These are phyloP conservation scores for Hipparchia sbordonii DNA, from an alignment of 2,888 invertebrate genomes.

Conservation along the genomic window DNA sequence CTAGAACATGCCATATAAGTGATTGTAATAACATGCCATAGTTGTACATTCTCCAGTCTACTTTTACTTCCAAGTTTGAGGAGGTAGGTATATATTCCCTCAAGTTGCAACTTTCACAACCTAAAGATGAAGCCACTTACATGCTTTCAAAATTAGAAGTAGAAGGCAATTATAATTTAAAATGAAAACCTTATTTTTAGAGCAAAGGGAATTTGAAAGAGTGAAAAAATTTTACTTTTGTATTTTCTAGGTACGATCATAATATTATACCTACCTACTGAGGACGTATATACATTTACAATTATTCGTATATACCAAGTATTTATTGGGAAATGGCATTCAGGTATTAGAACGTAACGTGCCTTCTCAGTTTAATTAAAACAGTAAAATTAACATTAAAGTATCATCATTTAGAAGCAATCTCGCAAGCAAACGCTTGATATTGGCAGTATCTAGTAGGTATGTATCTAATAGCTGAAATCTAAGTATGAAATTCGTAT, in stretches of 20 bases:
- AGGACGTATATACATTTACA: too few species aligned
- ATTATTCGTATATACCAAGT: background rate
- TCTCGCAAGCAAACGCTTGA: background rate
- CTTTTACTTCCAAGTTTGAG: background rate
- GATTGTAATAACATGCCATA: background rate
- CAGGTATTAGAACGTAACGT: background rate
- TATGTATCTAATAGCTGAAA: too few species aligned
- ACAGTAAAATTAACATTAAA: slow-evolving; percentile 6
- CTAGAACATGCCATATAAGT: background rate
- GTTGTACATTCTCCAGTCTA: background rate
- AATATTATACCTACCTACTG: too few species aligned
- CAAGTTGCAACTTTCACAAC: background rate
- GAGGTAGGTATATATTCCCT: background rate
- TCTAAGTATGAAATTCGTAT: too few species aligned
- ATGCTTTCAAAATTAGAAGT: too few species aligned
- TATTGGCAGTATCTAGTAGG: too few species aligned
- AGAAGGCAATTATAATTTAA: too few species aligned
- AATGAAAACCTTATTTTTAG: too few species aligned
- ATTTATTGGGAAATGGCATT: background rate
- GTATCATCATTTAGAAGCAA: slow-evolving; percentile 3
- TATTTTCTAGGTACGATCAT: too few species aligned
- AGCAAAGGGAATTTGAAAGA: too few species aligned
- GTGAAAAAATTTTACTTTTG: too few species aligned
- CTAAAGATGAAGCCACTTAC: background rate
- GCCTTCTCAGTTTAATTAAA: background rate